Base-by-base conservation (phyloP, 1,140 invertebrate species). In the Chironomus tepperi region DNA sequence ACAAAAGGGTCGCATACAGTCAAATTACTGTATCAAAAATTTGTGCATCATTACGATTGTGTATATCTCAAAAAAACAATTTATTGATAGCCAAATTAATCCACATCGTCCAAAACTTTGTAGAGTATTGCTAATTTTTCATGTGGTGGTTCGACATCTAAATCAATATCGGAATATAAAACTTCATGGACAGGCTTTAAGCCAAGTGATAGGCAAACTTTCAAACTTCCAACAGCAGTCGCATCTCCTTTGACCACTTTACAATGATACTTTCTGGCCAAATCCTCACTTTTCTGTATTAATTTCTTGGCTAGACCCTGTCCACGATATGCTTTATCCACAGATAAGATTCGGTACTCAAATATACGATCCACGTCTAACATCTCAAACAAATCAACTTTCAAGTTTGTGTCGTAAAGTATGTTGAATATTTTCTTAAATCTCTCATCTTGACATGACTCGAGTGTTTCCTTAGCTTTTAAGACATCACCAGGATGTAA, bases 271-370 rank as follows among this genome's bases (percentile, higher is more conserved):
- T 88, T 84, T 77, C 81, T 86, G 0, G 90, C 91, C n/a, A 88
- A 81, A 18, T 87, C 83, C 74, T 90, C 85, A 78, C 89, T 89
- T 18, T 86, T 85, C 7, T 82, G 82, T 79, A 93, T 87, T 8
- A 94, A 83, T 76, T 89, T 84, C 76, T 89, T 89, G 1, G 90
- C 91, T 65, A 93, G 83, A 10, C 91, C 91, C 77, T 83, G 84
- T 0, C 91, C 91, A 8, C 92, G 85, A 75, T 86, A 91, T 67
- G 83, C 80, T 21, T 87, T 84, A 75, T 91, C 89, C 7, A 93
- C 90, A 34, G 90, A 91, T 9, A 94, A 87, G 76, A 94, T 93
- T 72, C 91, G 85, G 76, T 90, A 89, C 80, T 94, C 92, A 77
- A 94, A 90, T n/a, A 93, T 86, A 75, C 88, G 85, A 42, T 91